Conservation (phyloP, 2,888 invertebrate species). For the Furcula furcula region DNA sequence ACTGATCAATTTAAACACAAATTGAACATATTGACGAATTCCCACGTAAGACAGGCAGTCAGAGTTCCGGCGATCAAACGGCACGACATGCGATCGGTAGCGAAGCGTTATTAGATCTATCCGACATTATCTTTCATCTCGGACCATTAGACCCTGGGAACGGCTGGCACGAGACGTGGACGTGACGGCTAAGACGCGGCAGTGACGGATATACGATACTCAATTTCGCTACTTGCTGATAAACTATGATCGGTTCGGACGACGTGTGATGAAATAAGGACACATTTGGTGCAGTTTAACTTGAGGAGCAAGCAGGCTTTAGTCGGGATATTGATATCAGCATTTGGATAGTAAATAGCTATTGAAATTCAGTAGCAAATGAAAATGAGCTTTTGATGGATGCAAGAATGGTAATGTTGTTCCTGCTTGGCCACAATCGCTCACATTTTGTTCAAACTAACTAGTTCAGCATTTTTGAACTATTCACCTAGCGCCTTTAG, state of each 20-base stretch:
- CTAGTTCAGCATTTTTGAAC: no score
- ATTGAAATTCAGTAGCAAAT: no score
- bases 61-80: conserved; percentile 20
- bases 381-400: no score
- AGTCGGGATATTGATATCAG: no score
- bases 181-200: not conserved
- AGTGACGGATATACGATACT: conserved; percentile 1
- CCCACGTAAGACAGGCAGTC: conserved; percentile 28
- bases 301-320: no score
- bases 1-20: no score
- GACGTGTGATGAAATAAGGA: not conserved
- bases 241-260: not conserved
- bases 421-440: no score
- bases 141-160: conserved; percentile 16
- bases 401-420: no score
- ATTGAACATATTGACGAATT: conserved; percentile 9
- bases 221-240: not conserved
- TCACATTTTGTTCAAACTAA: no score
- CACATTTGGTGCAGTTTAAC: no score
- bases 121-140: conserved; percentile 28
- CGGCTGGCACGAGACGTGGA: not conserved
- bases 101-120: conserved; percentile 18
- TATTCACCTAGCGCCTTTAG: no score
- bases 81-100: conserved; percentile 14
- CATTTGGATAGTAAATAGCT: no score